phyloP scores from a whole-genome alignment of 2,888 invertebrate species.

The Athripsodes cinereus region DNA sequence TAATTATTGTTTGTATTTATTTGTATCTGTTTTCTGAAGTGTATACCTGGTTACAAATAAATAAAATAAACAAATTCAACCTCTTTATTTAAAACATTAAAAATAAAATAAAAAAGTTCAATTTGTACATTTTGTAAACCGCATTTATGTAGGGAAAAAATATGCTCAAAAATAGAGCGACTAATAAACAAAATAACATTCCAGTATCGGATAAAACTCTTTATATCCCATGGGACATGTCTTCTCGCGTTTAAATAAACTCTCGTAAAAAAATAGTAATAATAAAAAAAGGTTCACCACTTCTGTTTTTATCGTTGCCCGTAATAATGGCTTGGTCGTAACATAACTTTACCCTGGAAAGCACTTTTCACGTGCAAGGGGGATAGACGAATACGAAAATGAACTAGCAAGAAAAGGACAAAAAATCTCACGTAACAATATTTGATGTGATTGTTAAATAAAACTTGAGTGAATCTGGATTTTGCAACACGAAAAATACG shows the following conservation, averaged over 20 bases:
- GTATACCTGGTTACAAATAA: no score
- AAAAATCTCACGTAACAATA: slow-evolving; percentile 24
- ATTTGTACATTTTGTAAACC: no score
- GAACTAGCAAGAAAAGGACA: slow-evolving; percentile 14
- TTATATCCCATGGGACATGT: slow-evolving; percentile 13
- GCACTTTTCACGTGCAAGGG: slow-evolving; percentile 11
- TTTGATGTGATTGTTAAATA: slow-evolving; percentile 28
- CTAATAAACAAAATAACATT: no score
- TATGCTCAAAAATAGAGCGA: no score
- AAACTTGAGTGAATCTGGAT: slow-evolving; percentile 22
- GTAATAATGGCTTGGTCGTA: slow-evolving; percentile 26
- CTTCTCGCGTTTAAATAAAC: background rate
- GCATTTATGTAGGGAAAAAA: no score
- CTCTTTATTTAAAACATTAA: no score
- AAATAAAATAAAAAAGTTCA: no score
- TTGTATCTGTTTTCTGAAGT: no score
- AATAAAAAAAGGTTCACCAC: slow-evolving; percentile 16
- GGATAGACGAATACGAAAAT: slow-evolving; percentile 6
- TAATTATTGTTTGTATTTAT: no score
- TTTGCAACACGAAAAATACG: background rate
- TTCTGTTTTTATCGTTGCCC: slow-evolving; percentile 22
- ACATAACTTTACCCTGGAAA: slow-evolving; percentile 23
- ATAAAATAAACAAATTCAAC: no score
- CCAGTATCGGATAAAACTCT: no score
- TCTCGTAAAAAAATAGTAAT: background rate